These are phyloP conservation scores for Netelia virgata DNA, from an alignment of 2,888 invertebrate species.

Conservation along the genomic window DNA sequence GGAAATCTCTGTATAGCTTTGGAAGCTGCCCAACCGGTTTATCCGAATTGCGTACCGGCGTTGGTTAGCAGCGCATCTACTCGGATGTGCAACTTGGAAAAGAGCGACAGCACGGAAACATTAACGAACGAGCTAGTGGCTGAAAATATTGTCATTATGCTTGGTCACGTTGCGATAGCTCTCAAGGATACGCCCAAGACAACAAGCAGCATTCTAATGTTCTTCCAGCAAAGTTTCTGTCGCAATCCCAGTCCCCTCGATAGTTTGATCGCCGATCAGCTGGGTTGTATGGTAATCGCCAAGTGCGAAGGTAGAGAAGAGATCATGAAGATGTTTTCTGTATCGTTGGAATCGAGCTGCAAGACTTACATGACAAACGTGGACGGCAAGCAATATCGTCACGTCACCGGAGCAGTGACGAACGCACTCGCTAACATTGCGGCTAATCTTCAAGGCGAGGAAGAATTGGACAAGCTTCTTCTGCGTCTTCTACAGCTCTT, in stretches of 20 bases:
- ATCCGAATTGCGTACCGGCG: slow-evolving; percentile 97
- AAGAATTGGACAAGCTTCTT: slow-evolving; percentile 93
- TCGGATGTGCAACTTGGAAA: slow-evolving; percentile 96
- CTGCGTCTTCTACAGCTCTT: slow-evolving; percentile 97
- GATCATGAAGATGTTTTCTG: slow-evolving; percentile 99
- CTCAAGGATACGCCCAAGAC: slow-evolving; percentile 97
- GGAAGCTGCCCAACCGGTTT: slow-evolving; percentile 94
- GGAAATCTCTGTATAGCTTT: slow-evolving; percentile 97
- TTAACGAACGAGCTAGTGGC: slow-evolving; percentile 91
- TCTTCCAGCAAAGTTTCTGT: slow-evolving; percentile 98
- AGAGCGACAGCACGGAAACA: slow-evolving; percentile 87
- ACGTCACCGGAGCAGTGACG: slow-evolving; percentile 97
- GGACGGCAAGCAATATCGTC: slow-evolving; percentile 86
- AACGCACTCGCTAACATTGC: slow-evolving; percentile 99
- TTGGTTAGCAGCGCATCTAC: slow-evolving; percentile 98
- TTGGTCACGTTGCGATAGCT: slow-evolving; percentile 98
- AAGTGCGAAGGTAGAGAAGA: slow-evolving; percentile 95
- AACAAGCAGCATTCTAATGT: slow-evolving; percentile 97
- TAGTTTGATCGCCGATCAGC: slow-evolving; percentile 97
- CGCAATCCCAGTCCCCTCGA: slow-evolving; percentile 97
- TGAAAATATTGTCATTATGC: slow-evolving; percentile 98
- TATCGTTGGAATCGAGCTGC: slow-evolving; percentile 96
- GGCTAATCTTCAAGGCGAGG: slow-evolving; percentile 95
- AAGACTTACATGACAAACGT: slow-evolving; percentile 89
- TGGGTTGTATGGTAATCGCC: slow-evolving; percentile 99